Evolutionary conservation across 2,888 invertebrate genomes (phyloP), one percentile per base, ranked within the genome.

Genomic region (Dendrolimus pini): DNA sequence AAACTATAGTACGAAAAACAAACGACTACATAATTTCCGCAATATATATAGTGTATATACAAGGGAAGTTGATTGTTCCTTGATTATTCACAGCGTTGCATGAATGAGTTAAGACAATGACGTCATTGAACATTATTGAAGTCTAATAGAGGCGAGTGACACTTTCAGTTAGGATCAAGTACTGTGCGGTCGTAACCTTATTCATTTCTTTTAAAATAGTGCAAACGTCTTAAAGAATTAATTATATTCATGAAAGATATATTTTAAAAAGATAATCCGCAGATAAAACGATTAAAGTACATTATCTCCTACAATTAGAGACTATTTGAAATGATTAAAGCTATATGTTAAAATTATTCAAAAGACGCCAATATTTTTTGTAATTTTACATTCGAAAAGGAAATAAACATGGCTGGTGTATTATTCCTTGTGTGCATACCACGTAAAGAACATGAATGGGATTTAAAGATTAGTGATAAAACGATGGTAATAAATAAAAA

Each of bases 401-500:
- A 30, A 30, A 30, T 30, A 30, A 64, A 52, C 57, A 92, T 93
- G 92, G 81, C 92, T 9, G 92, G 93, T 47, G 91, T 92, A n/a
- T 74, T 93, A 53, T 92, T 93, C 64, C 84, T 93, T 47, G 87
- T 93, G 12, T 92, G 88, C 63, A 87, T 93, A 18, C 93, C 93
- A 7, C 89, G 88, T 41, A 90, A 87, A 59, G 83, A 82, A 58
- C 78, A 91, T 65, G 93, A 93, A 74, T 72, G 77, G 54, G 75
- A 75, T 60, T 63, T 80, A 59, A 72, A 69, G 61, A 69, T 69
- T 18, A 71, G 62, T 41, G 65, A 63, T 7, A 56, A 65, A 42
- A 59, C 68, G 52, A 73, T 69, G 10, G 71, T 62, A 12, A 62
- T 68, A 0, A 69, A 70, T 7, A 72, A 75, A 68, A 58, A 74